phyloP scores from a whole-genome alignment of 2,797 vertebrate genomes.

The Zalophus californianus region DNA sequence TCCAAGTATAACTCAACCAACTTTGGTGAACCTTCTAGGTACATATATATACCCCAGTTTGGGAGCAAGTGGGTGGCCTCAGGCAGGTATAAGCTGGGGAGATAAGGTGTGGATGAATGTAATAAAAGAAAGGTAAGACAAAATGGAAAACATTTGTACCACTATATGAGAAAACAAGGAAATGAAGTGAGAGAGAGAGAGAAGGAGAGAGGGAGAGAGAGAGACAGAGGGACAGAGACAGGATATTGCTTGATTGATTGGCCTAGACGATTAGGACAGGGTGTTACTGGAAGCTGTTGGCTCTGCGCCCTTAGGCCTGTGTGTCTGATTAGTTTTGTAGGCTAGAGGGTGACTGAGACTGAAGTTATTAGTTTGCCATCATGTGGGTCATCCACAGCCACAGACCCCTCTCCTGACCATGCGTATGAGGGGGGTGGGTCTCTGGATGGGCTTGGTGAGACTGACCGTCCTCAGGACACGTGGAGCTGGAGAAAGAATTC shows the following conservation, averaged over 20 bases:
- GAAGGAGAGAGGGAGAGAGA: neutral
- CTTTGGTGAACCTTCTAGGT: neutral
- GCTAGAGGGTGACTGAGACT: neutral
- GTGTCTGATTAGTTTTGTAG: neutral
- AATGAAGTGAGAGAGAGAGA: neutral
- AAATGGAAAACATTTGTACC: slow-evolving; percentile 39
- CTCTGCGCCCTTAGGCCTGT: neutral
- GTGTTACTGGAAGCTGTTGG: neutral
- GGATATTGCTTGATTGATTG: neutral
- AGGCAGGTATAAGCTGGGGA: neutral
- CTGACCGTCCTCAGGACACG: neutral
- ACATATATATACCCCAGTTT: neutral
- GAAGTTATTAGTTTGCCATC: neutral
- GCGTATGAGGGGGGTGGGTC: neutral
- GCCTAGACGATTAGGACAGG: neutral
- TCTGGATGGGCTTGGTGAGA: neutral
- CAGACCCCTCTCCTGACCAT: neutral
- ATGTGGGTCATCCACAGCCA: neutral
- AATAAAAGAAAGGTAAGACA: neutral
- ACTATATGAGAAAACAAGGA: neutral
- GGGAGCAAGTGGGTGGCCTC: neutral
- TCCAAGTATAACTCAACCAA: neutral
- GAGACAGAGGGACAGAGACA: neutral
- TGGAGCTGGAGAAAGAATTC: neutral
- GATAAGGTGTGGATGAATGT: neutral